These are phyloP conservation scores for Babyrousa celebensis DNA, from an alignment of 2,797 vertebrate genomes.

Conservation along the genomic window DNA sequence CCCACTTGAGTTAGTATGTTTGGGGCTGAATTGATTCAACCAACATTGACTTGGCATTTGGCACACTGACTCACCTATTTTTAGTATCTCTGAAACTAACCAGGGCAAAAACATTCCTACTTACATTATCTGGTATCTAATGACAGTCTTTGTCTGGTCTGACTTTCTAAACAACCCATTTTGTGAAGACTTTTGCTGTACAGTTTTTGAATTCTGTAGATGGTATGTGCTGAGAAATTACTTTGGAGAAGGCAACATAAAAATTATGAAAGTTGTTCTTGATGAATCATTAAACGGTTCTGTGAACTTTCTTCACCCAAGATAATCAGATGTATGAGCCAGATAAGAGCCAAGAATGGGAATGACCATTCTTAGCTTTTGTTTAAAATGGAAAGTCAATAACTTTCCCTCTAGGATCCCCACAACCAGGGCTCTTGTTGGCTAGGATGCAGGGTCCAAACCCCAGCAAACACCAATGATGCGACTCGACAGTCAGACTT, in stretches of 20 bases:
- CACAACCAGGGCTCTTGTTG: background rate
- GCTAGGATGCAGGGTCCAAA: background rate
- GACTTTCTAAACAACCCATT: constrained; percentile 55
- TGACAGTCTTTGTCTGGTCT: background rate
- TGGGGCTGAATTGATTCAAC: constrained; percentile 21
- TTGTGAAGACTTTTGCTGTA: background rate
- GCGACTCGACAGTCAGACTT: background rate
- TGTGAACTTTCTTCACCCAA: constrained; percentile 56
- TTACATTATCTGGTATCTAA: constrained; percentile 53
- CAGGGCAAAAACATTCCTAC: constrained; percentile 45
- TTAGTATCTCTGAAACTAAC: constrained; percentile 61
- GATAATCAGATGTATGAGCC: constrained; percentile 62
- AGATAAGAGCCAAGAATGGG: constrained; percentile 71
- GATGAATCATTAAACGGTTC: constrained; percentile 74
- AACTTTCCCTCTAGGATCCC: background rate
- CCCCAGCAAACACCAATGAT: background rate
- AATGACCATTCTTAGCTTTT: constrained; percentile 39
- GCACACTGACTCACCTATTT: constrained; percentile 47
- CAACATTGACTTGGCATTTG: background rate
- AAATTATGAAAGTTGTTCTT: constrained; percentile 65
- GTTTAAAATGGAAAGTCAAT: constrained; percentile 20
- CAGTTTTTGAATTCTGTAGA: constrained; percentile 42
- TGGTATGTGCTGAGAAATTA: constrained; percentile 55
- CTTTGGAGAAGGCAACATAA: constrained; percentile 55
- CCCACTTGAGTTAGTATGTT: background rate